Percentiles rank a stretch among this genome's conserved stretches.
phyloP scores from a whole-genome alignment of 2,797 vertebrate genomes.

The Danio jaintianensis region DNA sequence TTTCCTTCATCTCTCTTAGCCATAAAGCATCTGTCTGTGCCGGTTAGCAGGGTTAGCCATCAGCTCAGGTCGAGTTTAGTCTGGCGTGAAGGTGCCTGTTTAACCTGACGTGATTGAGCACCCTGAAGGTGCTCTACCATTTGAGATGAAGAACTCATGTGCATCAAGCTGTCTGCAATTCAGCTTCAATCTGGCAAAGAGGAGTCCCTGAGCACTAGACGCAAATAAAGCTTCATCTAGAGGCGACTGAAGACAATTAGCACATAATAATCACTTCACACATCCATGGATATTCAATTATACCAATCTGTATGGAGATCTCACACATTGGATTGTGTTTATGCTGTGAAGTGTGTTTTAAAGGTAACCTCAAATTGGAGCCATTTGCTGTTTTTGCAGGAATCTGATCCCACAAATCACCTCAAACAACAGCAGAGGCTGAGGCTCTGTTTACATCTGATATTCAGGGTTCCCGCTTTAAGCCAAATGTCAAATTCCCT shows the following conservation, averaged over 20 bases:
- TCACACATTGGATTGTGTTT: neutral
- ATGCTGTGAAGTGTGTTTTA: neutral
- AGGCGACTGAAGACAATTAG: neutral
- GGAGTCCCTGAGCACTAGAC: constrained; percentile 18
- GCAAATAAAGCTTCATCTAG: constrained; percentile 38
- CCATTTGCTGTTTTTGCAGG: neutral
- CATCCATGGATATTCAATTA: neutral
- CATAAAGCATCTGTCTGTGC: constrained; percentile 8
- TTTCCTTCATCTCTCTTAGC: neutral
- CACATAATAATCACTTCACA: neutral
- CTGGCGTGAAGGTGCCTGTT: constrained; percentile 35
- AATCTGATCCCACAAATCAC: constrained; percentile 1
- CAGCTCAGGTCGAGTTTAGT: constrained; percentile 16
- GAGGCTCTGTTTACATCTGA: no score
- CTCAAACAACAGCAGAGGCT: neutral
- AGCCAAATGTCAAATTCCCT: no score
- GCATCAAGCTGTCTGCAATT: constrained; percentile 52
- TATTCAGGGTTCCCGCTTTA: no score
- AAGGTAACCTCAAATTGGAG: neutral
- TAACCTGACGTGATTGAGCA: constrained; percentile 53
- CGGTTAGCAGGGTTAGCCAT: constrained; percentile 29
- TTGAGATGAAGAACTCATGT: constrained; percentile 49
- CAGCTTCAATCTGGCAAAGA: constrained; percentile 51
- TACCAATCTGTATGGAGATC: neutral
- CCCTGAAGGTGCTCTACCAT: neutral